phyloP scores from a whole-genome alignment of 2,888 invertebrate species.

The Ferdinandea cuprea region DNA sequence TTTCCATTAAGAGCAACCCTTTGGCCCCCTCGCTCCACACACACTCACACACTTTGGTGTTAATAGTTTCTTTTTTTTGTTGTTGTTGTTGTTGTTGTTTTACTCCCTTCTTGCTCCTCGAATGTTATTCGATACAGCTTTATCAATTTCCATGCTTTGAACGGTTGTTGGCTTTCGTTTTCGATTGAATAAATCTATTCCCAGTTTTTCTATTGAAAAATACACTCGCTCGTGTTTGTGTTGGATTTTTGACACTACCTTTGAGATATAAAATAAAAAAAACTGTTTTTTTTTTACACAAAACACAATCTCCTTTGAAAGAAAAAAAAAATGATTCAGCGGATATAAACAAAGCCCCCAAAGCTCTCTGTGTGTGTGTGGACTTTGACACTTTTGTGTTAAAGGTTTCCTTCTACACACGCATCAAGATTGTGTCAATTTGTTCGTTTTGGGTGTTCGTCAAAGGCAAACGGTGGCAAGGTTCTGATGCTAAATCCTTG shows the following conservation, averaged over 20 bases:
- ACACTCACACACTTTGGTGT: slow-evolving; percentile 23
- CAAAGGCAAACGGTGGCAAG: too few species aligned
- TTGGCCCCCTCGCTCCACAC: background rate
- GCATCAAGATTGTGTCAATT: slow-evolving; percentile 35
- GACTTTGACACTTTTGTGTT: slow-evolving; percentile 41
- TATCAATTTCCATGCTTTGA: slow-evolving; percentile 7
- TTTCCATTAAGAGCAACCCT: slow-evolving; percentile 35
- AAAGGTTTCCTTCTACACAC: slow-evolving; percentile 38
- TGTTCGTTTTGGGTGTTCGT: too few species aligned
- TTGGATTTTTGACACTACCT: slow-evolving; percentile 61
- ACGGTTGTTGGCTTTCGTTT: background rate
- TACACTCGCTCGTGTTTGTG: slow-evolving; percentile 4
- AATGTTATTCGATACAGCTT: slow-evolving; percentile 27
- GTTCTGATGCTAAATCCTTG: too few species aligned
- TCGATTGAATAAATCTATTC: slow-evolving; percentile 46
- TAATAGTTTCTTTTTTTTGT: too few species aligned
- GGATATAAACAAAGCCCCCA: slow-evolving; percentile 17
- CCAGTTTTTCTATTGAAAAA: too few species aligned
- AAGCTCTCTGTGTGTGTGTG: background rate
- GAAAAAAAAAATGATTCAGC: background rate
- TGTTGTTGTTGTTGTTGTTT: too few species aligned
- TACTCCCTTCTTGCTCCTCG: background rate
- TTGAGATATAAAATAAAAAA: slow-evolving; percentile 28
- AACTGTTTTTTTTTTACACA: background rate
- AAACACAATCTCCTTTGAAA: background rate